Conservation (phyloP, 2,888 invertebrate genomes). For the Acrobasis repandana region DNA sequence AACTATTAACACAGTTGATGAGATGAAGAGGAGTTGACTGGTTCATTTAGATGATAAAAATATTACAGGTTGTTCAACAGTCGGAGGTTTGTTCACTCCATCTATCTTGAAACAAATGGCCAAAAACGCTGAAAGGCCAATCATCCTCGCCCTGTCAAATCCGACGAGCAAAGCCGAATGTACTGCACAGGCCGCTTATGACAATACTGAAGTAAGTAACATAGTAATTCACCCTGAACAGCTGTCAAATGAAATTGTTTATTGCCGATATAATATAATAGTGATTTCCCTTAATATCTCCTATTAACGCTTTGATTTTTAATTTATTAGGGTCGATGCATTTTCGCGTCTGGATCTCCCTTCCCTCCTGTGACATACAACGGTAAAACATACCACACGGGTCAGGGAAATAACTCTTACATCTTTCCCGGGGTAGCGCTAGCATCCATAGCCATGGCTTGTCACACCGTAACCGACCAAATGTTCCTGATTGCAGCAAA, state of each 20-base stretch:
- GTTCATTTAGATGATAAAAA: neutral
- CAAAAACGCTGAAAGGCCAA: constrained; percentile 90
- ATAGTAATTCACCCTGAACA: no score
- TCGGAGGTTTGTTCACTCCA: constrained; percentile 94
- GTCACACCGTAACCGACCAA: constrained; percentile 93
- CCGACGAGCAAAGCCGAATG: constrained; percentile 98
- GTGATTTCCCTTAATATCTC: no score
- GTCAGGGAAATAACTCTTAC: constrained; percentile 97
- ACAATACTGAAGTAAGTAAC: constrained; percentile 87
- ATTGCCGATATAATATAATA: no score
- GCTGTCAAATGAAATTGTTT: no score
- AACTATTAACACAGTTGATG: neutral
- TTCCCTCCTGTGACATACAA: constrained; percentile 90
- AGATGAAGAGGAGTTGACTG: neutral
- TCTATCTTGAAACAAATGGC: constrained; percentile 93
- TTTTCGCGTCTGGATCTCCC: constrained; percentile 97
- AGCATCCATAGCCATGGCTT: constrained; percentile 92
- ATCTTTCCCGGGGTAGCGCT: constrained; percentile 96
- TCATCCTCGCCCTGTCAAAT: constrained; percentile 97
- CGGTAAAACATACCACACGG: constrained; percentile 90
- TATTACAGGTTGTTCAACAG: constrained; percentile 90
- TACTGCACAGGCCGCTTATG: constrained; percentile 95
- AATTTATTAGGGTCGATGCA: constrained; percentile 88
- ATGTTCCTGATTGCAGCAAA: constrained; percentile 95
- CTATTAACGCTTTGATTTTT: neutral